phyloP scores from a whole-genome alignment of 2,888 invertebrate species.

The Sepiola atlantica region DNA sequence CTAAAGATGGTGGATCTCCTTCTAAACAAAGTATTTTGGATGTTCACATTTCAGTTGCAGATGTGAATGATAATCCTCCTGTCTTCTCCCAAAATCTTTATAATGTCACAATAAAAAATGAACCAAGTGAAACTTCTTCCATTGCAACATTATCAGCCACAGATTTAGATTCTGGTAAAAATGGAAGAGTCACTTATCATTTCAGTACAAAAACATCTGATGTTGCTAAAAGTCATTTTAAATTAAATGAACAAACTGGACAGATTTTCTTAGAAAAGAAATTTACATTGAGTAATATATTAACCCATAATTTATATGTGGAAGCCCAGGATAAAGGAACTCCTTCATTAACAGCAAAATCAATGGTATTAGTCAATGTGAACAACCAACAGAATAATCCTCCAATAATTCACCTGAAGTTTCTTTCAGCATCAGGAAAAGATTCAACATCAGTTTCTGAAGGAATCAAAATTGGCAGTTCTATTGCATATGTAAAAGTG shows the following conservation, averaged over 20 bases:
- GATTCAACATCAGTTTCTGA: not conserved
- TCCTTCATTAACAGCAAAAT: not conserved
- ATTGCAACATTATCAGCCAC: constrained; percentile 32
- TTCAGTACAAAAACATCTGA: constrained; percentile 21
- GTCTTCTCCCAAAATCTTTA: not conserved
- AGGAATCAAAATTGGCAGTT: not conserved
- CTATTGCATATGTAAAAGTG: not conserved
- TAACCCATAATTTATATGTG: not conserved
- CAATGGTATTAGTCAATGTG: not conserved
- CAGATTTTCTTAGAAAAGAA: not conserved
- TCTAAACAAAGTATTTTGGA: not conserved
- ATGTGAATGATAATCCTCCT: not conserved
- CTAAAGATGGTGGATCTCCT: not conserved
- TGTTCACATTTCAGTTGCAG: not conserved
- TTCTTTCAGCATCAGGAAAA: not conserved
- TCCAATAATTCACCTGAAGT: not conserved
- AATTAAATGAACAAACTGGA: not conserved
- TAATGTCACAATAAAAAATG: not conserved
- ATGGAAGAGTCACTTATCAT: constrained; percentile 9
- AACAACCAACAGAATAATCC: constrained; percentile 32
- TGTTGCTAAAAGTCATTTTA: not conserved
- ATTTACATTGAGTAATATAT: not conserved
- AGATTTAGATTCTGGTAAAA: not conserved
- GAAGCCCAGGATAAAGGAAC: not conserved
- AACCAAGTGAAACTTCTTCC: not conserved